These are phyloP conservation scores for Leptodirus hochenwartii DNA, from an alignment of 2,888 invertebrate species.

Conservation along the genomic window DNA sequence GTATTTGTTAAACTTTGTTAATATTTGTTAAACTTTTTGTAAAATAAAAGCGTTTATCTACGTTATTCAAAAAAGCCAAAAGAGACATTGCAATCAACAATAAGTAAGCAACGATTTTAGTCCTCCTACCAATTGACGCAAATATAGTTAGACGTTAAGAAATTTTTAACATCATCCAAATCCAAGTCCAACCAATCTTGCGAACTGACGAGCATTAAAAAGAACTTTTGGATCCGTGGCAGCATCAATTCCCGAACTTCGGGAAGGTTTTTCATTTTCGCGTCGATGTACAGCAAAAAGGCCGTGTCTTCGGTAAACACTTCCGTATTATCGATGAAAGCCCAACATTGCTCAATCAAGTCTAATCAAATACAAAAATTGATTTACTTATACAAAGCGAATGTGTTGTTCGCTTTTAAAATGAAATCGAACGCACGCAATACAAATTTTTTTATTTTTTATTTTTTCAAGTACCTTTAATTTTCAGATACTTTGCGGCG, in stretches of 20 bases:
- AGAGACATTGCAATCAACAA: no score
- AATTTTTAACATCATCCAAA: constrained; percentile 43
- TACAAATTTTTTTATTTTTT: no score
- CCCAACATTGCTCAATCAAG: constrained; percentile 59
- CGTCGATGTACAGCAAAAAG: constrained; percentile 40
- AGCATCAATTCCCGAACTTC: constrained; percentile 54
- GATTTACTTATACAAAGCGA: background rate
- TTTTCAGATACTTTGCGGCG: constrained; percentile 49
- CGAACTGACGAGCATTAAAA: constrained; percentile 56
- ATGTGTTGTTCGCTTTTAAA: no score
- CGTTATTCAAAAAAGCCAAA: no score
- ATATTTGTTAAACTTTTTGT: no score
- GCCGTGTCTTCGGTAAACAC: constrained; percentile 60
- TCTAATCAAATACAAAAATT: constrained; percentile 26
- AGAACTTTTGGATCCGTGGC: constrained; percentile 55
- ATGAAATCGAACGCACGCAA: no score
- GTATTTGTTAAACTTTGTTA: no score
- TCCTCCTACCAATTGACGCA: constrained; percentile 46
- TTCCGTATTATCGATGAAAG: constrained; percentile 49
- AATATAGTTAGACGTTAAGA: constrained; percentile 54
- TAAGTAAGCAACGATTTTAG: constrained; percentile 2
- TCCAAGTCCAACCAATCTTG: constrained; percentile 51
- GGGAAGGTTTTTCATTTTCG: constrained; percentile 31
- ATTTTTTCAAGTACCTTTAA: constrained; percentile 53
- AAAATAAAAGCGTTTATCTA: no score